Base-by-base conservation (phyloP, 1,140 invertebrate species). In the Ceratitis capitata region DNA sequence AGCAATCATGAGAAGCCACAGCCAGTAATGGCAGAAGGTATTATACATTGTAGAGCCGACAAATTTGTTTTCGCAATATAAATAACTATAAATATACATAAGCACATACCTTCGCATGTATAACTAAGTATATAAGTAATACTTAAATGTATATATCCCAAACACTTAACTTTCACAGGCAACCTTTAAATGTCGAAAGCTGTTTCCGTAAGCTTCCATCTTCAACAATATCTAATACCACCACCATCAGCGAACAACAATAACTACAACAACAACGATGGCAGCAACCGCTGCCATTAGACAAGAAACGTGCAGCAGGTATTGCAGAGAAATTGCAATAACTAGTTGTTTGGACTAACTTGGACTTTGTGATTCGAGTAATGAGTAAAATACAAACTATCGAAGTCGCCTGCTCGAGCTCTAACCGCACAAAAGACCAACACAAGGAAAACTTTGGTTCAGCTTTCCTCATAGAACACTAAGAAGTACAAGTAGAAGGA, bases 141-240 rank as follows among this genome's bases (percentile, higher is more conserved):
- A 19, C 32, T 19, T 19, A 3, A 10, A 35, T 29, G 32, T 29
- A 32, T 19, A 69, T 29, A 35, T 69, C 32, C 61, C 14, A 39
- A 7, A 32, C 29, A 69, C 61, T 35, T 69, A 35, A 39, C 14
- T 69, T 69, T 35, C 61, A 16, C 14, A 69, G 32, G 16, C 61
- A 69, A 69, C 32, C 35, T 69, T 69, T 69, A 69, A 69, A 69
- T 69, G 61, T 69, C 61, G 61, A 69, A 69, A 69, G 16, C 61
- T 35, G 61, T 69, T 69, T 69, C 32, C 61, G 61, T 19, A 69
- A 5, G 39, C 61, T 69, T 19, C 61, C 61, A 19, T 53, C n/a
- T 53, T 12, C 51, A 12, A 5, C 10, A 1, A 53, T 16, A 4
- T 7, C 7, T 9, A 19, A 53, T 53, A 19, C 51, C 61, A 19